Evolutionary conservation across 2,113 vertebrate genomes (phyloP), one percentile per base, ranked within the genome.

Genomic region (Podarcis raffonei): DNA sequence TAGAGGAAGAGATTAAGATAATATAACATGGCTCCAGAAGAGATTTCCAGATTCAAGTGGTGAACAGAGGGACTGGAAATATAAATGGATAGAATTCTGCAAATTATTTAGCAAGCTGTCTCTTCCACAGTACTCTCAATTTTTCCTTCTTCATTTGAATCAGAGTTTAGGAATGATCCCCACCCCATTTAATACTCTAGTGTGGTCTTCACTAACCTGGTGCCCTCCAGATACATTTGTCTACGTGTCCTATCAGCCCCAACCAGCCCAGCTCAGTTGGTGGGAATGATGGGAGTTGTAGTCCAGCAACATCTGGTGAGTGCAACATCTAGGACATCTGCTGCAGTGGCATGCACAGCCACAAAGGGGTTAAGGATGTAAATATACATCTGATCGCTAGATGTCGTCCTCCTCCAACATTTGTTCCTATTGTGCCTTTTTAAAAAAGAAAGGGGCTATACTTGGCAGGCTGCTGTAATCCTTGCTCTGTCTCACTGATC

Each of bases 371-470:
- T 48, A 74, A 53, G 76, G 39, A 13, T 94, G 94, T 89, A 92
- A 92, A 93, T 82, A 93, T n/a, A 78, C 3, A 42, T 90, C 71
- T 32, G 82, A 74, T 87, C 95, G 91, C 95, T 96, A 96, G 94
- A 92, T 96, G 95, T 93, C 95, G 86, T 90, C 84, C 89, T 96
- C n/a, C 30, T 53, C 92, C 93, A 91, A 90, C 92, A 81, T 90
- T 94, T 95, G 80, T 84, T 86, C 79, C 62, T 20, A 0, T 53
- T 83, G 18, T 53, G n/a, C 59, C 68, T n/a, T 65, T 30, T 53
- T 83, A 75, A 78, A 30, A 87, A 89, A 72, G 4, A 42, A 53
- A 18, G 53, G 39, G 15, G 74, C 83, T 20, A n/a, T 16, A 12
- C 18, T 12, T 83, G 30, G 23, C 27, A 77, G 42, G 25, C 37